Evolutionary conservation across 2,797 vertebrate genomes (phyloP).

Genomic region (Cheirogaleus major): DNA sequence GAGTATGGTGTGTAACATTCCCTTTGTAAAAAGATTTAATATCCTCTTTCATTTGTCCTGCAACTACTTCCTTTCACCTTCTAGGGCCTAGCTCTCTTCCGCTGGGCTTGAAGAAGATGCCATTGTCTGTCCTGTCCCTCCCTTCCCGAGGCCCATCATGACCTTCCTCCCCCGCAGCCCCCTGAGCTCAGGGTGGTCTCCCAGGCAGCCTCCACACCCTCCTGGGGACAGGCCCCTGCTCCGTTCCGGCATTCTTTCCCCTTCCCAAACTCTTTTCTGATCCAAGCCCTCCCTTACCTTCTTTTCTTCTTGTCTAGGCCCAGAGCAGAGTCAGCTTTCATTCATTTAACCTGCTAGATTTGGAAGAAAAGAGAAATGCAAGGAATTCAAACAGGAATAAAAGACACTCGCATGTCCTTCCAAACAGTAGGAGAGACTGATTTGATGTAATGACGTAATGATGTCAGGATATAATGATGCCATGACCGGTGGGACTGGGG

Average conservation of each 20-base stretch:
- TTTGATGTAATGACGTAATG: background rate
- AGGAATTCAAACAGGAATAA: slow-evolving; percentile 19
- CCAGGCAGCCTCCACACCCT: background rate
- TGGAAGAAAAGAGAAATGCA: background rate
- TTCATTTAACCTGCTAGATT: background rate
- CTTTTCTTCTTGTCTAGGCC: background rate
- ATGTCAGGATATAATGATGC: background rate
- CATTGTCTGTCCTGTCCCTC: background rate
- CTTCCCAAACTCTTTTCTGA: background rate
- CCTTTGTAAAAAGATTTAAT: background rate
- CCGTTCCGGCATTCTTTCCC: background rate
- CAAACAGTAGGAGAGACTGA: background rate
- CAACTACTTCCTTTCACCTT: slow-evolving; percentile 35
- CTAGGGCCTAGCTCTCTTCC: background rate
- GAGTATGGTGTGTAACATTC: background rate
- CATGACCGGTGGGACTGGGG: no score
- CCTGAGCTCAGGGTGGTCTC: background rate
- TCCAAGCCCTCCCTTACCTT: background rate
- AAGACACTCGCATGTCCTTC: background rate
- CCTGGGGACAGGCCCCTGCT: background rate
- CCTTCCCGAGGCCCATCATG: fast-evolving
- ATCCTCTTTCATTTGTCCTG: slow-evolving; percentile 36
- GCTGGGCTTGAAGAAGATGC: background rate
- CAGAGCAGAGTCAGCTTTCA: background rate
- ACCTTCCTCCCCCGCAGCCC: background rate